Percentiles rank a stretch among this genome's conserved stretches.
Conservation (phyloP, 2,113 vertebrate genomes). For the Ctenomys sociabilis region DNA sequence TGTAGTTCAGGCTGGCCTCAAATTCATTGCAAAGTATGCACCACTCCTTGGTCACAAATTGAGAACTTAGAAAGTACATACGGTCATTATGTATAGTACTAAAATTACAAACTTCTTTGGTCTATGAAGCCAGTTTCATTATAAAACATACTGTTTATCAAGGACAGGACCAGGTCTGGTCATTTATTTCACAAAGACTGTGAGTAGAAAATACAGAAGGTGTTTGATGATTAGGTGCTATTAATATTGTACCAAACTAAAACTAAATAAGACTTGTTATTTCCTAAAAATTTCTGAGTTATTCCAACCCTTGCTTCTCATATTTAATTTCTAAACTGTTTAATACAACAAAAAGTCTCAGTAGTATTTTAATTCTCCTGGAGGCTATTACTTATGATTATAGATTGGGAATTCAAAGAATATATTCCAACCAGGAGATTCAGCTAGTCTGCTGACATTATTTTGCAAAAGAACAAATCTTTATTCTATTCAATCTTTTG, state of each 20-base stretch:
- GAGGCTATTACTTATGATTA: constrained; percentile 12
- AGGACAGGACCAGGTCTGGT: not conserved
- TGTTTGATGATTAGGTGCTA: not conserved
- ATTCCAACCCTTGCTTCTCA: not conserved
- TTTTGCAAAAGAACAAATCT: constrained; percentile 58
- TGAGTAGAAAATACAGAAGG: not conserved
- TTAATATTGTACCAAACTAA: not conserved
- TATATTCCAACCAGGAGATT: not conserved
- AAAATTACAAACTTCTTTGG: not conserved
- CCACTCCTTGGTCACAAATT: not conserved
- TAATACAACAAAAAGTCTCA: not conserved
- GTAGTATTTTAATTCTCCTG: not conserved
- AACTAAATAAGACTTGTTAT: not conserved
- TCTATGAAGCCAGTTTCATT: not conserved
- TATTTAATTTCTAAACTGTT: not conserved
- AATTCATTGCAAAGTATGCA: not conserved
- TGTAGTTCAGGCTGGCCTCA: not conserved
- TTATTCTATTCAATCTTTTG: not conserved
- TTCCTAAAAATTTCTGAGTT: not conserved
- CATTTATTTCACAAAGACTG: not conserved
- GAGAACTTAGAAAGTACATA: not conserved
- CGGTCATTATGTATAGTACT: not conserved
- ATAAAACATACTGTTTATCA: not conserved
- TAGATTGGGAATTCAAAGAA: not conserved
- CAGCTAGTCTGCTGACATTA: not conserved